Base-by-base conservation (phyloP, 1,140 invertebrate species). In the Zaprionus gabonicus region DNA sequence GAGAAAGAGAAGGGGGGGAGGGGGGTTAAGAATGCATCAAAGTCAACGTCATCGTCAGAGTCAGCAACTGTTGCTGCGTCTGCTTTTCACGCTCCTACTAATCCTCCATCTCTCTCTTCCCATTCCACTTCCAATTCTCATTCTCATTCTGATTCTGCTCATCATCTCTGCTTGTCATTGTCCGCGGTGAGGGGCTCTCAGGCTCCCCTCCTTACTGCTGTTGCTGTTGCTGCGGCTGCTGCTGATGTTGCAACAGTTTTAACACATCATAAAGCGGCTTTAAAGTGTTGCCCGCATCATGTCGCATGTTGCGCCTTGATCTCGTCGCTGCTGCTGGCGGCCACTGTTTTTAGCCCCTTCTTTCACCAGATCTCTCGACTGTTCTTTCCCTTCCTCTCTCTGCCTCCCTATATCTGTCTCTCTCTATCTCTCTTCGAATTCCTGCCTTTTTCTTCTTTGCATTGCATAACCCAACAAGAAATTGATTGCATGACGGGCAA, bases 81-180 rank as follows among this genome's bases (percentile, higher is more conserved):
- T 41, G 76, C 51, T 25, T 20, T 36, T 53, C 12, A 34, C 46
- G 38, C 46, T 23, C 25, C 51, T 64, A 10, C n/a, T 27, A 34
- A 28, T 41, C 25, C 15, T 41, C 17, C 60, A 25, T 44, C 44
- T n/a, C 13, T 23, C 23, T 12, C 13, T 12, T 15, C 20, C 13
- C 53, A 56, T 56, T 31, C 53, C 27, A 3, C 9, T 53, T 63
- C 12, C 60, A 62, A 56, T 65, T 75, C 77, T 72, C 59, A 74
- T 84, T 83, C 81, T 84, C 64, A 80, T 83, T 83, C 73, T 84
- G 46, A 51, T 51, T 51, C 46, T 51, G 12, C 17, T 51, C 78
- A 67, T 80, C 73, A 83, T 71, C 49, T 56, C 67, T 27, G 69
- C 53, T 83, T 86, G 72, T 78, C 76, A 82, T 74, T 86, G 69